Base-by-base conservation (phyloP, 2,888 invertebrate genomes). In the Epicampocera succincta region DNA sequence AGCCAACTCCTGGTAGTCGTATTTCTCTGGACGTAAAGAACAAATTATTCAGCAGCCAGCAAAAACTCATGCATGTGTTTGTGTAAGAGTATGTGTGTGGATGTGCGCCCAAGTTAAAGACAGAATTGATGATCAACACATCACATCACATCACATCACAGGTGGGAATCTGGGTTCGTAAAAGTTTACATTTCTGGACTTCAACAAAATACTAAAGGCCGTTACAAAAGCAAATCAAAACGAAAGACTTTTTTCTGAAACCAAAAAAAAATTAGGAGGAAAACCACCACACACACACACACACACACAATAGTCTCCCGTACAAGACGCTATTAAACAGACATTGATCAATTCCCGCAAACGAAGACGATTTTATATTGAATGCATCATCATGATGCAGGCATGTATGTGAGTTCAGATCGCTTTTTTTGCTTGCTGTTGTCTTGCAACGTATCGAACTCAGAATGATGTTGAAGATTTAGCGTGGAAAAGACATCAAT, bases 81-180 rank as follows among this genome's bases (percentile, higher is more conserved):
- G 17, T 21, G 12, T 38, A 9, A 13, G 1, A 1, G 8, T 46
- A 21, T 58, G n/a, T 33, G 19, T 66, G 38, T 44, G 13, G 13
- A 46, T 56, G 13, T 21, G 17, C 44, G 46, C 33, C 5, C 33
- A 58, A 13, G 38, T 21, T 58, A 13, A 63, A 48, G 38, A 15
- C 29, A 17, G 54, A 42, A 52, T 61, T 76, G 75, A 72, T 71
- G 63, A 56, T 56, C 69, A 29, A n/a, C n/a, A 6, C 29, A 76
- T 65, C 66, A 50, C 50, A 78, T 52, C 78, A 77, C 84, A 77
- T 65, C 60, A 44, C 52, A 78, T 52, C 79, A 77, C 84, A 85
- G 85, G 85, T 85, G 85, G 85, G 83, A 85, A 84, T 84, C 84
- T 85, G 83, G 82, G 84, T 83, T 84, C 83, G 83, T 77, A 69